Evolutionary conservation across 2,888 invertebrate genomes (phyloP).

Genomic region (Nymphalis c-album): DNA sequence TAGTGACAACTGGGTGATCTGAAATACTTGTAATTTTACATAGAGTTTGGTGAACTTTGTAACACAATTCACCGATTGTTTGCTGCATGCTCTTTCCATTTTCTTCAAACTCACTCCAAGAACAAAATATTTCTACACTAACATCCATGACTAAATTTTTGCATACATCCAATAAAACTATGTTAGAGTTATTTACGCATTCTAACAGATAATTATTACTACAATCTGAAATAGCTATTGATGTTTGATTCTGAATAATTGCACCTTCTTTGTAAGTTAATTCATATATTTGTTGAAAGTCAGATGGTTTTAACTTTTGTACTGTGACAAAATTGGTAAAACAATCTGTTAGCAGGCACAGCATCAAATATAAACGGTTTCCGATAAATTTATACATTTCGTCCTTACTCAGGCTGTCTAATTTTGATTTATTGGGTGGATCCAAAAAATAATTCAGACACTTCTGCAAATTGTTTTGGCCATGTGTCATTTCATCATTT

Average conservation of each 20-base stretch:
- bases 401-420: slow-evolving; percentile 54
- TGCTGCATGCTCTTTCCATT: slow-evolving; percentile 64
- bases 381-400: slow-evolving; percentile 62
- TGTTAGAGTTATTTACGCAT: slow-evolving; percentile 55
- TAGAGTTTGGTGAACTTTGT: slow-evolving; percentile 54
- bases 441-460: slow-evolving; percentile 58
- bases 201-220: slow-evolving; percentile 50
- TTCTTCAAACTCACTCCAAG: slow-evolving; percentile 72
- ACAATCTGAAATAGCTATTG: slow-evolving; percentile 50
- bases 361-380: slow-evolving; percentile 51
- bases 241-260: slow-evolving; percentile 41
- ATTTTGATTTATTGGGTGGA: slow-evolving; percentile 59
- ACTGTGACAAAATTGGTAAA: slow-evolving; percentile 26
- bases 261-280: slow-evolving; percentile 53
- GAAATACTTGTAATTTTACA: slow-evolving; percentile 44
- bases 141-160: slow-evolving; percentile 65
- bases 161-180: slow-evolving; percentile 56
- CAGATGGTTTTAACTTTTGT: slow-evolving; percentile 47
- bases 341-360: slow-evolving; percentile 42
- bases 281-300: slow-evolving; percentile 53
- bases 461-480: slow-evolving; percentile 55
- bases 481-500: slow-evolving; percentile 44
- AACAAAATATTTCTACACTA: slow-evolving; percentile 71
- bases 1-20: slow-evolving; percentile 61
- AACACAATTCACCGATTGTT: slow-evolving; percentile 63